Evolutionary conservation across 2,888 invertebrate genomes (phyloP), one percentile per base, ranked within the genome.

Genomic region (Drosophila anomelani): DNA sequence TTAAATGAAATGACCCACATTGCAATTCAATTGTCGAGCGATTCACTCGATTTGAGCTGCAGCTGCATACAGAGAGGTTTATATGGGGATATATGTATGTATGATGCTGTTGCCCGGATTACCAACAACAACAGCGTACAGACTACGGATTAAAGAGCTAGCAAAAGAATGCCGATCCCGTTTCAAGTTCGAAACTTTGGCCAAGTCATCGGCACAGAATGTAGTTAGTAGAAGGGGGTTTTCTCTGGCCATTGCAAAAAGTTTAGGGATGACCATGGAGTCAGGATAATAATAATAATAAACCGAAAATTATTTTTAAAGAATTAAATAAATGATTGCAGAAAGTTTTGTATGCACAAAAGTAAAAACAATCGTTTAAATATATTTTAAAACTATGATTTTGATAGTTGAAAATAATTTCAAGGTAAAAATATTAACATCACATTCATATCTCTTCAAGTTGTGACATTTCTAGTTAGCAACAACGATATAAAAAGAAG

Each of bases 1-100:
- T 82, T 78, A 84, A 82, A 85, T 80, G 68, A 84, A 84, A 84
- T 78, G 85, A 76, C 80, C 83, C 85, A 77, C 75, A 85, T 71
- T 73, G 80, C 84, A 76, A 80, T 85, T 76, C 80, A 82, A 78
- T 78, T 75, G 73, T 64, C 57, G 75, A 64, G 54, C 49, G 17
- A 36, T 34, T 26, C 58, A 61, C 77, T 81, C 87, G 85, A 83
- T 84, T 82, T 81, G 51, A 69, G 70, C 83, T 67, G 67, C 67
- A 54, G 39, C 26, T 32, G 38, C 15, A 38, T 26, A 1, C n/a
- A 2, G 34, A 2, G 34, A 12, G 49, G 15, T 49, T 29, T 51
- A 36, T 29, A n/a, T 20, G 13, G 20, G 20, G 23, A 26, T 51
- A 46, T 20, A 8, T 15, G 44, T 13, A 44, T 44, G 44, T 23